phyloP scores from a whole-genome alignment of 2,888 invertebrate species.

The Apotomis betuletana region DNA sequence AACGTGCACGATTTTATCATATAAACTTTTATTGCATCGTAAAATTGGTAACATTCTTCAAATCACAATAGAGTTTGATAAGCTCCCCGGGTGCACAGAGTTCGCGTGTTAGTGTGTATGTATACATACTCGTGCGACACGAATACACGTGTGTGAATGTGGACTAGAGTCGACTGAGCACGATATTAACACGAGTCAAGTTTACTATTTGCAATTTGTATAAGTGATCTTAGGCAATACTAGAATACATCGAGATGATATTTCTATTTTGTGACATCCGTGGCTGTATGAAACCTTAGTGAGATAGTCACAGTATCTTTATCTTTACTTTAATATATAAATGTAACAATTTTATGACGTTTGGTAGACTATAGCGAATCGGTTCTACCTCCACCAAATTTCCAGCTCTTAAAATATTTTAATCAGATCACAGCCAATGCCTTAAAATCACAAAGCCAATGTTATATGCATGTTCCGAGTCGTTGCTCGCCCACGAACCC shows the following conservation, averaged over 20 bases:
- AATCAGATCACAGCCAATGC: too few relatives aligned
- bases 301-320: too few relatives aligned
- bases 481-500: not conserved
- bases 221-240: not conserved
- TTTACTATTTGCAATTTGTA: not conserved
- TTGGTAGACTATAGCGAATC: too few relatives aligned
- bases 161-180: not conserved
- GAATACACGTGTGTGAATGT: not conserved
- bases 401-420: too few relatives aligned
- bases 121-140: not conserved
- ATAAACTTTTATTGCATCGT: constrained; percentile 23
- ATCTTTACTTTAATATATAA: too few relatives aligned
- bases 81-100: not conserved
- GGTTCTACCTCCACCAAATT: too few relatives aligned
- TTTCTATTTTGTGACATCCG: too few relatives aligned
- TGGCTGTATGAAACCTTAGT: too few relatives aligned
- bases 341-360: too few relatives aligned
- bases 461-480: too few relatives aligned
- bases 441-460: too few relatives aligned
- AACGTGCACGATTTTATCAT: constrained; percentile 19
- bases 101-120: not conserved
- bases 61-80: constrained; percentile 23
- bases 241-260: too few relatives aligned
- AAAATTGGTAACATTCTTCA: constrained; percentile 26
- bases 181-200: not conserved